These are phyloP conservation scores for Lanius collurio DNA, from an alignment of 2,113 vertebrate genomes.

Conservation along the genomic window DNA sequence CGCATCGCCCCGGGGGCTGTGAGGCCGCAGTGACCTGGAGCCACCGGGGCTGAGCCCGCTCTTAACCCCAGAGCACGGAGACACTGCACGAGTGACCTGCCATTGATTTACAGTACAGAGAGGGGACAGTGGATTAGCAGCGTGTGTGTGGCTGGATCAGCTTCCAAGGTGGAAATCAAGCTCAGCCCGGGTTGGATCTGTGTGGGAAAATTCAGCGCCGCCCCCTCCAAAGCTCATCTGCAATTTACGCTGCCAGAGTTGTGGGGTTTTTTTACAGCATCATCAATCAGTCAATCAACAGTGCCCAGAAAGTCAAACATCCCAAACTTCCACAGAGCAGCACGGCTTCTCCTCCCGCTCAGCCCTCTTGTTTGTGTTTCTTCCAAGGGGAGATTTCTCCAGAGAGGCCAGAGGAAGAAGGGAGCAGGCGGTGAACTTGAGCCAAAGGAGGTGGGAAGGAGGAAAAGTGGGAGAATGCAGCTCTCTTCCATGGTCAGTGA, in stretches of 20 bases:
- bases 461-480: not conserved
- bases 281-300: not conserved
- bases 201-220: not conserved
- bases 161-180: not conserved
- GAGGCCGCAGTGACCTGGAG: not conserved
- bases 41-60: not conserved
- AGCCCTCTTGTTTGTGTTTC: not conserved
- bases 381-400: not conserved
- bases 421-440: not conserved
- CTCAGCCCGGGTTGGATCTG: not conserved
- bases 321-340: not conserved
- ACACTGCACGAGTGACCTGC: not conserved
- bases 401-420: not conserved
- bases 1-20: not conserved
- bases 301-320: not conserved
- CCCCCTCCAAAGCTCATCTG: not conserved
- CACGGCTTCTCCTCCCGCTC: not conserved
- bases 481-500: not conserved
- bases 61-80: conserved; percentile 10
- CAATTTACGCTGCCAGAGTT: not conserved
- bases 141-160: conserved; percentile 24
- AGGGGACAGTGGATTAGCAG: conserved; percentile 60
- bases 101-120: conserved; percentile 46
- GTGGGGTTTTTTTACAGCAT: not conserved
- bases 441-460: not conserved